phyloP scores from a whole-genome alignment of 2,888 invertebrate species.

The Amphiduros pacificus region DNA sequence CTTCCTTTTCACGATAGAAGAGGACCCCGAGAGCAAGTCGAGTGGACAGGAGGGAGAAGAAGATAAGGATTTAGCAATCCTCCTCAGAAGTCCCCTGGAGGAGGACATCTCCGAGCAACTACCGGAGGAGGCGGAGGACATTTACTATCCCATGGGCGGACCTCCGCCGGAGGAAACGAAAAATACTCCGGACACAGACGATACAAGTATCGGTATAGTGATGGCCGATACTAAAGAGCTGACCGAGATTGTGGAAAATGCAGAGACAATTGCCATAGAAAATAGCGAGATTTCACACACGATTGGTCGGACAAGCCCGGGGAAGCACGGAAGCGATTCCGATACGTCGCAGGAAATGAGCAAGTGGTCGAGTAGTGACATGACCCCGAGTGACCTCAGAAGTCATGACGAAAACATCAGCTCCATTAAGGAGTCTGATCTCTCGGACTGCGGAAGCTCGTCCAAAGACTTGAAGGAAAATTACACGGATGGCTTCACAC shows the following conservation, averaged over 20 bases:
- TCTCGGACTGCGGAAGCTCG: constrained; percentile 18
- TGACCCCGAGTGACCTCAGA: constrained; percentile 45
- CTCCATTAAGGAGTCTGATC: constrained; percentile 53
- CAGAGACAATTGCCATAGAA: too few species aligned
- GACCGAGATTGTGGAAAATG: too few species aligned
- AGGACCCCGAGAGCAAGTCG: background rate
- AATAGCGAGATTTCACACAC: too few species aligned
- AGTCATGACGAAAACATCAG: constrained; percentile 51
- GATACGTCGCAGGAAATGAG: constrained; percentile 5
- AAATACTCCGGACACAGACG: too few species aligned
- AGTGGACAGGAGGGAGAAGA: background rate
- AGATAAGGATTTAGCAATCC: too few species aligned
- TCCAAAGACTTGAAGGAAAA: background rate
- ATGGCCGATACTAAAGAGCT: too few species aligned
- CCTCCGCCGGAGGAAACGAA: too few species aligned
- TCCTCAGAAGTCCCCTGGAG: too few species aligned
- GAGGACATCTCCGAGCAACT: too few species aligned
- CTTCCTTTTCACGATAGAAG: background rate
- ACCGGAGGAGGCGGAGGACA: too few species aligned
- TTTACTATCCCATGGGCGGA: too few species aligned
- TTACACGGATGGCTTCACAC: background rate
- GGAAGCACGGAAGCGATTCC: background rate
- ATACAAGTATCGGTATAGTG: too few species aligned
- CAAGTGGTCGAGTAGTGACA: constrained; percentile 47
- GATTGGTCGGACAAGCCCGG: background rate